phyloP scores from a whole-genome alignment of 2,113 vertebrate genomes.

The Tapirus terrestris region DNA sequence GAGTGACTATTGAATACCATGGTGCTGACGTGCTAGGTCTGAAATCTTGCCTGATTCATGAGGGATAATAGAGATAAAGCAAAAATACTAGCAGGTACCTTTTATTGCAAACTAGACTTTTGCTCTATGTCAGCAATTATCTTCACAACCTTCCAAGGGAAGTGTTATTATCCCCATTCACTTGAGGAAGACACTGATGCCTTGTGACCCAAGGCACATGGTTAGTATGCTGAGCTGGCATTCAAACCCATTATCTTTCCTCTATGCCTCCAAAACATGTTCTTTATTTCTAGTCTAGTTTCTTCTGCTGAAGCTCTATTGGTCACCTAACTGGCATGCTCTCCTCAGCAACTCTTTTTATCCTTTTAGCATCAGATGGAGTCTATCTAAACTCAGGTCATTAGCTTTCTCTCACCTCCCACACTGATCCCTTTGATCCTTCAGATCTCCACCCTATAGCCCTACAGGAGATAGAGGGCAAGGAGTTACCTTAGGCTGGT shows the following conservation, averaged over 20 bases:
- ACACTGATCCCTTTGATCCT: not conserved
- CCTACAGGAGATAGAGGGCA: not conserved
- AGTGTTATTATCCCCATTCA: not conserved
- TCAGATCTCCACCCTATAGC: not conserved
- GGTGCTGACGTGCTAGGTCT: slow-evolving; percentile 32
- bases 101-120: not conserved
- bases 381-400: not conserved
- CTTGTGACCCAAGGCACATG: not conserved
- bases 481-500: slow-evolving; percentile 61
- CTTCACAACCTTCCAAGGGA: not conserved
- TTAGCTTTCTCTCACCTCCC: not conserved
- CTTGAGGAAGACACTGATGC: not conserved
- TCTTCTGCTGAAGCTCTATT: slow-evolving; percentile 8
- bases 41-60: slow-evolving; percentile 70
- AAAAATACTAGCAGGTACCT: not conserved
- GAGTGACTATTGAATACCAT: not conserved
- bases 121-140: not conserved
- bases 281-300: not conserved
- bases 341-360: not conserved
- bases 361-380: not conserved
- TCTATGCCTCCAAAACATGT: not conserved
- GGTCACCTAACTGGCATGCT: not conserved
- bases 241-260: not conserved
- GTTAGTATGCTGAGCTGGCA: not conserved
- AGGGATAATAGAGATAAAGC: slow-evolving; percentile 42